Evolutionary conservation across 2,797 vertebrate species (phyloP).

Genomic region (Rhodeus uyekii): DNA sequence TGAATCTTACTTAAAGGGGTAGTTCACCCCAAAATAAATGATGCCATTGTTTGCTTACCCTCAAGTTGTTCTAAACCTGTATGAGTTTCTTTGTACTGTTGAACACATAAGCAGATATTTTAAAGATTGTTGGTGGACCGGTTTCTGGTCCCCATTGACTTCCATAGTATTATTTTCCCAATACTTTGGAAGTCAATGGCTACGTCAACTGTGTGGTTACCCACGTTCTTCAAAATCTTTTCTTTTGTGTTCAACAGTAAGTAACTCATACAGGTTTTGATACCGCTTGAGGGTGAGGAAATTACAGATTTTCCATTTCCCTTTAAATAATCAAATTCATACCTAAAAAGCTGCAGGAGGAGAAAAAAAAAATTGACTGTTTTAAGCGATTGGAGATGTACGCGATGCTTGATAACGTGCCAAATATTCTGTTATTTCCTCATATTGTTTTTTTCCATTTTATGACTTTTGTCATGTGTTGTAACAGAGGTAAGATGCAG

Average conservation of each 20-base stretch:
- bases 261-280: neutral
- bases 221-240: neutral
- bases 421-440: conserved; percentile 3
- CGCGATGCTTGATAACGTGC: conserved; percentile 21
- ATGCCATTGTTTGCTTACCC: neutral
- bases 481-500: neutral
- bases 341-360: neutral
- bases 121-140: too few relatives aligned
- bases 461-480: conserved; percentile 1
- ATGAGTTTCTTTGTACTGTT: neutral
- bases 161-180: neutral
- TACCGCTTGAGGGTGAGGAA: neutral
- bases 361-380: neutral
- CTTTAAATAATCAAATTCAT: conserved; percentile 1
- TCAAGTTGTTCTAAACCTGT: neutral
- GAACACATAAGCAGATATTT: neutral
- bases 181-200: neutral
- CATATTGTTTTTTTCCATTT: neutral
- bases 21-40: neutral
- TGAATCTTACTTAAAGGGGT: neutral
- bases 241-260: neutral
- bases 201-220: neutral
- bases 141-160: too few relatives aligned
- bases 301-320: neutral
- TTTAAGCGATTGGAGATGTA: neutral